A percentile compares a stretch with the other conserved stretches of the same genome.
Conservation (phyloP, 2,113 vertebrate species). For the Oncorhynchus kisutch region DNA sequence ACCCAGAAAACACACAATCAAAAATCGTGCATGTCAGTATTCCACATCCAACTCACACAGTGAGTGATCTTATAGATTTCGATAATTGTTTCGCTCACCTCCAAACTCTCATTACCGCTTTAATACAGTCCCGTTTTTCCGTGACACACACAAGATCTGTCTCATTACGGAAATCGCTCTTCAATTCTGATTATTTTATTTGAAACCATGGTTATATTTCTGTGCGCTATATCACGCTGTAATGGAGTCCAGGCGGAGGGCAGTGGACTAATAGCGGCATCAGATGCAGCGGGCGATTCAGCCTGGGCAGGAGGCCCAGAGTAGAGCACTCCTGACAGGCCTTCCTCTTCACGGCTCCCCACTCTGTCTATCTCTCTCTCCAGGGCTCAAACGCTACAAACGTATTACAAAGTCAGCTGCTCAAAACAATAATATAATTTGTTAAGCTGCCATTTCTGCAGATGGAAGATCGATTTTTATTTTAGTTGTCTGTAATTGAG, state of each 20-base stretch:
- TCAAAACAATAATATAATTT: constrained; percentile 91
- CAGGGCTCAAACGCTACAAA: constrained; percentile 81
- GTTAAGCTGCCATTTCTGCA: constrained; percentile 90
- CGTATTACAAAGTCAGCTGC: constrained; percentile 91
- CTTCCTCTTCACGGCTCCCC: constrained; percentile 33
- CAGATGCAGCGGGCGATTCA: constrained; percentile 80
- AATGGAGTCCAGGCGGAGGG: constrained; percentile 93
- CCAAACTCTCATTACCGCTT: constrained; percentile 83
- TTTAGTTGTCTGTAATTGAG: constrained; percentile 93
- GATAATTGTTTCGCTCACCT: constrained; percentile 56
- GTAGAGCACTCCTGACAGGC: constrained; percentile 54
- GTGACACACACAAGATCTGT: constrained; percentile 92
- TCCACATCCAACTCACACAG: background rate
- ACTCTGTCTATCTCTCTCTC: constrained; percentile 30
- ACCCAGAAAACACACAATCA: no score
- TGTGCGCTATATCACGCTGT: constrained; percentile 96
- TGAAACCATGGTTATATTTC: constrained; percentile 98
- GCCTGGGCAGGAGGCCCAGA: constrained; percentile 68
- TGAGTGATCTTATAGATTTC: constrained; percentile 18
- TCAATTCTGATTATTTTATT: constrained; percentile 99
- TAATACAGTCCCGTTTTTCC: constrained; percentile 86
- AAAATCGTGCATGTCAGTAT: background rate
- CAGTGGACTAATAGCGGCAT: constrained; percentile 91
- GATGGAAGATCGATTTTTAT: constrained; percentile 96
- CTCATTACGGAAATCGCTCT: constrained; percentile 99